phyloP scores from a whole-genome alignment of 2,797 vertebrate genomes.

The Rachycentron canadum region DNA sequence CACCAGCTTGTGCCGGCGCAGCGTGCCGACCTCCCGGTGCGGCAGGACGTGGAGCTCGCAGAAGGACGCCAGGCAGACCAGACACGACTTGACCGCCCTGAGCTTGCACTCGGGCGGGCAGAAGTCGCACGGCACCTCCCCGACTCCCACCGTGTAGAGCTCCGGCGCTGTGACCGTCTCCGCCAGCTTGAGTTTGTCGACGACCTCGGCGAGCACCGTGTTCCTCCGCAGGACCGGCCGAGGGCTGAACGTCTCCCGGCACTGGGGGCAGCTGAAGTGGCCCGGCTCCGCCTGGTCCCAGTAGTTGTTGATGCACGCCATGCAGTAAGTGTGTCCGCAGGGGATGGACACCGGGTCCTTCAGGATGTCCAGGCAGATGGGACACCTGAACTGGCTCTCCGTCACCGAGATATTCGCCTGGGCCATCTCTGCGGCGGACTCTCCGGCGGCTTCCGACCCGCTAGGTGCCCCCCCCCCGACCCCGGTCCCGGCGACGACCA shows the following conservation, averaged over 20 bases:
- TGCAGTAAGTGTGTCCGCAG: slow-evolving; percentile 89
- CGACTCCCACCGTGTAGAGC: slow-evolving; percentile 65
- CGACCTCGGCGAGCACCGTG: slow-evolving; percentile 82
- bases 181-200: slow-evolving; percentile 72
- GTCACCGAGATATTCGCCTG: slow-evolving; percentile 81
- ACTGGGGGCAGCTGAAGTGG: slow-evolving; percentile 83
- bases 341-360: slow-evolving; percentile 83
- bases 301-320: slow-evolving; percentile 83
- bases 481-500: background rate
- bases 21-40: slow-evolving; percentile 90
- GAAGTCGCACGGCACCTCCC: slow-evolving; percentile 93
- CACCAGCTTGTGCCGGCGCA: slow-evolving; percentile 91
- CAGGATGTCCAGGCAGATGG: slow-evolving; percentile 87
- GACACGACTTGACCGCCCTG: slow-evolving; percentile 90
- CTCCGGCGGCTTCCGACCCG: background rate
- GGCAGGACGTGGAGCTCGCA: slow-evolving; percentile 91
- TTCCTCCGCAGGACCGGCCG: slow-evolving; percentile 84
- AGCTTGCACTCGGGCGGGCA: slow-evolving; percentile 89
- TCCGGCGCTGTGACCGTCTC: slow-evolving; percentile 47
- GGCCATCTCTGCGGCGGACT: slow-evolving; percentile 61
- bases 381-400: slow-evolving; percentile 85
- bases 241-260: slow-evolving; percentile 82
- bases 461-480: background rate
- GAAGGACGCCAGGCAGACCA: slow-evolving; percentile 94
- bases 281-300: slow-evolving; percentile 80